phyloP scores from a whole-genome alignment of 2,113 vertebrate genomes.

The Nothoprocta pentlandii region DNA sequence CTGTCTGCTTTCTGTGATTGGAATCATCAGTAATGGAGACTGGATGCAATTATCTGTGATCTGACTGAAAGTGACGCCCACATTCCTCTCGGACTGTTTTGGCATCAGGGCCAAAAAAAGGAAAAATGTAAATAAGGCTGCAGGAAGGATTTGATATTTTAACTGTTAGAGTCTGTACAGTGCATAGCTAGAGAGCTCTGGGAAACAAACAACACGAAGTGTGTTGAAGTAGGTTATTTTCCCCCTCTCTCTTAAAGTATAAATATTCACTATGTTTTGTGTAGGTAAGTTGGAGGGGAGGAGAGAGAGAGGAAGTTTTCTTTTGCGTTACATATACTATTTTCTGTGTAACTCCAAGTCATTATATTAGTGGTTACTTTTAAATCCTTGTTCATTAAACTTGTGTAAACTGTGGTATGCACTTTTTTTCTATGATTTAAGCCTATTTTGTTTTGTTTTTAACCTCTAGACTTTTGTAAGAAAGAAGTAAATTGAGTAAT shows the following conservation, averaged over 20 bases:
- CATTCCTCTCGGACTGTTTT: slow-evolving; percentile 18
- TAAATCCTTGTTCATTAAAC: not conserved
- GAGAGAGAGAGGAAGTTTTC: not conserved
- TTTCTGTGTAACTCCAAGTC: not conserved
- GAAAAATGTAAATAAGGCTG: slow-evolving; percentile 65
- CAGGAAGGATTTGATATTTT: slow-evolving; percentile 57
- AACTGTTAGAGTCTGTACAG: slow-evolving; percentile 35
- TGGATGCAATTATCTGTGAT: slow-evolving; percentile 23
- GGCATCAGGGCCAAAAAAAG: slow-evolving; percentile 8
- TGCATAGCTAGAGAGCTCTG: not conserved
- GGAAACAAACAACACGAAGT: not conserved
- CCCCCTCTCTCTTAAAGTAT: not conserved
- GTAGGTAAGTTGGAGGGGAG: not conserved
- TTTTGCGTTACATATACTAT: not conserved
- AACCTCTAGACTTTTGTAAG: not conserved
- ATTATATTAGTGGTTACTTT: not conserved
- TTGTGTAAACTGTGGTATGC: not conserved
- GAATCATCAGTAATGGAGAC: slow-evolving; percentile 32
- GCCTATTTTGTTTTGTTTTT: not conserved
- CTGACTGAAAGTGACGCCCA: not conserved
- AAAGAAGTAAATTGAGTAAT: not conserved
- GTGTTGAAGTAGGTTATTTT: not conserved
- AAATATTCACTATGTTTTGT: not conserved
- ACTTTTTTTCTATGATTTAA: not conserved
- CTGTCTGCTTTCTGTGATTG: slow-evolving; percentile 41